phyloP scores from a whole-genome alignment of 2,797 vertebrate species.

The Ataeniobius toweri region DNA sequence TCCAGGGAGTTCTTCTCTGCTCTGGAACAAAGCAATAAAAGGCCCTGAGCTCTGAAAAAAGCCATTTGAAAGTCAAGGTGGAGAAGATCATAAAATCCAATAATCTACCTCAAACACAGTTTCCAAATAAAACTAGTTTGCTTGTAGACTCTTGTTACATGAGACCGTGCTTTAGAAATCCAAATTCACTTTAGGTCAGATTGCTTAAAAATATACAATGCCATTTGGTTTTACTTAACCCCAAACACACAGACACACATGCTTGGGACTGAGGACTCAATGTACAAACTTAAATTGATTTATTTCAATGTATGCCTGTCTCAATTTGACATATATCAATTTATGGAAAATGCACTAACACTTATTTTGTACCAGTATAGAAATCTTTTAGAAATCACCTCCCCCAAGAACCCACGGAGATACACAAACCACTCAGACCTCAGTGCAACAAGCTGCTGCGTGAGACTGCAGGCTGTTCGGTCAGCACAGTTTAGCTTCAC shows the following conservation, averaged over 20 bases:
- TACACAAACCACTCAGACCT: conserved; percentile 73
- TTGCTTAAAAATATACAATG: conserved; percentile 51
- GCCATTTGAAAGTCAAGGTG: conserved; percentile 59
- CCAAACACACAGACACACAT: conserved; percentile 36
- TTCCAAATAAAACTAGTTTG: conserved; percentile 71
- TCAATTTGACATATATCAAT: background rate
- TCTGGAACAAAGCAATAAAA: conserved; percentile 71
- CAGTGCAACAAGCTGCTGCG: conserved; percentile 78
- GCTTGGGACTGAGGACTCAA: conserved; percentile 9
- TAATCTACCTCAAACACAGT: conserved; percentile 59
- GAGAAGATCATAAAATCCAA: conserved; percentile 66
- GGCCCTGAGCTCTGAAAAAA: conserved; percentile 43
- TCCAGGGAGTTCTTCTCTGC: conserved; percentile 80
- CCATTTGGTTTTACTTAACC: conserved; percentile 54
- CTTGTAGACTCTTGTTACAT: conserved; percentile 64
- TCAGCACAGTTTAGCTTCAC: conserved; percentile 80
- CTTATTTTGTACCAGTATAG: too few relatives aligned
- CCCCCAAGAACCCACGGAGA: conserved; percentile 33
- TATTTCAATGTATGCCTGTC: conserved; percentile 20
- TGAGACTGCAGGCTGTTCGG: conserved; percentile 73
- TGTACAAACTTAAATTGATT: conserved; percentile 31
- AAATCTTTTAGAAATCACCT: too few relatives aligned
- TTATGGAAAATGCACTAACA: too few relatives aligned
- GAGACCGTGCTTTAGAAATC: conserved; percentile 35
- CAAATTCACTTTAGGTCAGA: conserved; percentile 36